A percentile compares a stretch with the other conserved stretches of the same genome.
phyloP scores from a whole-genome alignment of 1,140 invertebrate species.

The Notospermus geniculatus region DNA sequence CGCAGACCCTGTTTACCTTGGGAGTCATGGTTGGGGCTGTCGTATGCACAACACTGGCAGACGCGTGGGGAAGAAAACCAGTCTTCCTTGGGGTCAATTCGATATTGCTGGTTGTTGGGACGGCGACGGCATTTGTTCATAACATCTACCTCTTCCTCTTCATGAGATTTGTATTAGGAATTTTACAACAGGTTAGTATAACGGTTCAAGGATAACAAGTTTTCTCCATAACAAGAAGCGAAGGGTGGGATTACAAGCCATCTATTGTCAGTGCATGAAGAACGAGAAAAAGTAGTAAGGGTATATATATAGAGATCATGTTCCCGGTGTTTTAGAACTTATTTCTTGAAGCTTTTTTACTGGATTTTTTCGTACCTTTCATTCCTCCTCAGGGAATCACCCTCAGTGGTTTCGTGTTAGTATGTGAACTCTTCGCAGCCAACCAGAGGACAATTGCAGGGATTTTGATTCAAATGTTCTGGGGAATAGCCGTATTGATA shows the following conservation, averaged over 20 bases:
- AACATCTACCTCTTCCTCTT: slow-evolving; percentile 14
- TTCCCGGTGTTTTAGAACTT: no score
- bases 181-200: no score
- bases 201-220: no score
- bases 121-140: slow-evolving; percentile 7
- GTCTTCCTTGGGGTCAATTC: neutral
- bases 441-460: slow-evolving; percentile 54
- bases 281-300: no score
- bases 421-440: slow-evolving; percentile 54
- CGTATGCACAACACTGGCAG: slow-evolving; percentile 11
- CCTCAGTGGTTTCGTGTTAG: slow-evolving; percentile 43
- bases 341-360: no score
- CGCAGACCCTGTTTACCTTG: slow-evolving; percentile 17
- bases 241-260: no score
- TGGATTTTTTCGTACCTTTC: no score
- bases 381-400: no score
- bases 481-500: slow-evolving; percentile 49
- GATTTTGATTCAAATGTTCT: slow-evolving; percentile 55
- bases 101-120: slow-evolving; percentile 4
- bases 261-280: no score
- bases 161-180: slow-evolving; percentile 13
- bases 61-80: slow-evolving; percentile 19
- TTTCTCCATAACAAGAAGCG: no score
- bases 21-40: slow-evolving; percentile 14
- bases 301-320: no score